Percentiles rank a stretch among this genome's conserved stretches.
These are phyloP conservation scores for Plecotus auritus DNA, from an alignment of 2,113 vertebrate species.

Conservation along the genomic window DNA sequence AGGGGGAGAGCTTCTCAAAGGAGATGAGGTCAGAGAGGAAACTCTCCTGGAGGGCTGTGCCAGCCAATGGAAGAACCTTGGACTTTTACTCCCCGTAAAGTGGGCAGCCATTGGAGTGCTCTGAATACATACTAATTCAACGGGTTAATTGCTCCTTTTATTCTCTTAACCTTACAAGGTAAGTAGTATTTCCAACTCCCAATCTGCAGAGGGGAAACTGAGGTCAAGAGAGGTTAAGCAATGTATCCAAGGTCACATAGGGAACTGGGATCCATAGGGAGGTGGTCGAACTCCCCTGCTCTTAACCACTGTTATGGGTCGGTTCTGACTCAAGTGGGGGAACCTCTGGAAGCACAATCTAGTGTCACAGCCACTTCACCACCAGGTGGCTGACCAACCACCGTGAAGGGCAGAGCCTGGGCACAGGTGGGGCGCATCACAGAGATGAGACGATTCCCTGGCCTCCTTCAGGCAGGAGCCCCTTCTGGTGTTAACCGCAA, in stretches of 20 bases:
- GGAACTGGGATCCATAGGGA: not conserved
- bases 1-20: not conserved
- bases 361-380: not conserved
- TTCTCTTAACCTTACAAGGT: not conserved
- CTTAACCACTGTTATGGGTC: not conserved
- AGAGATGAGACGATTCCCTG: not conserved
- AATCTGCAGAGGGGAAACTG: not conserved
- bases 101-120: not conserved
- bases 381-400: not conserved
- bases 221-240: not conserved
- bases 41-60: not conserved
- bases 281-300: not conserved
- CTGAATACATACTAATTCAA: not conserved
- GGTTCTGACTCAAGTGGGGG: not conserved
- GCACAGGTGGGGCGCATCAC: not conserved
- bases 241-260: not conserved
- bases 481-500: not conserved
- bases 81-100: not conserved
- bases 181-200: not conserved
- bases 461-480: not conserved
- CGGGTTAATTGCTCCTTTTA: not conserved
- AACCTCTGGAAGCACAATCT: not conserved
- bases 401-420: not conserved
- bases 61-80: not conserved
- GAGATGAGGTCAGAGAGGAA: not conserved